phyloP scores from a whole-genome alignment of 1,140 invertebrate genomes.

The Aleiodes sp. region DNA sequence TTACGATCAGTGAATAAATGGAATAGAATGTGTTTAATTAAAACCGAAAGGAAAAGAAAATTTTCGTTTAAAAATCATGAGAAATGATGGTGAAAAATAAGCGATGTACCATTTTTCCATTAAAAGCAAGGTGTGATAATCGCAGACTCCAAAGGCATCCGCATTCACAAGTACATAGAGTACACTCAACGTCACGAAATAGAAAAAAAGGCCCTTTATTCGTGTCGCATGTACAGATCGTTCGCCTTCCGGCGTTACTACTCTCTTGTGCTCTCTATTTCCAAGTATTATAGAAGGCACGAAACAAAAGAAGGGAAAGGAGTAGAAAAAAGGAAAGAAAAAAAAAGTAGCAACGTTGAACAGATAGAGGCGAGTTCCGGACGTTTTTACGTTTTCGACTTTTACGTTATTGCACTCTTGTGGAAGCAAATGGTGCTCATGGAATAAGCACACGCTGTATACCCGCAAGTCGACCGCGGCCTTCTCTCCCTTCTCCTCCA shows the following conservation, averaged over 20 bases:
- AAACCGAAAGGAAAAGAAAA: too few relatives aligned
- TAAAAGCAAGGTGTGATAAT: background rate
- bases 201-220: conserved; percentile 3
- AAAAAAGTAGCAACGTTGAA: background rate
- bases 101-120: conserved; percentile 1
- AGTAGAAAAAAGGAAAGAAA: background rate
- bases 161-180: background rate
- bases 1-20: too few relatives aligned
- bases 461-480: conserved; percentile 3
- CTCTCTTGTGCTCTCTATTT: background rate
- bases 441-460: conserved; percentile 24
- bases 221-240: conserved; percentile 5
- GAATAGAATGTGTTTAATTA: too few relatives aligned
- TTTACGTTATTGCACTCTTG: conserved; percentile 39
- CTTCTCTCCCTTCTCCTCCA: background rate
- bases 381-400: conserved; percentile 28
- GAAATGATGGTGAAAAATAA: background rate
- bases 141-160: background rate
- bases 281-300: background rate
- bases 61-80: too few relatives aligned
- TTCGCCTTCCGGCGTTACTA: background rate
- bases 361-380: conserved; percentile 21
- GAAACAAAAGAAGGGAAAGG: background rate
- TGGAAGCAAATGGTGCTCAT: conserved; percentile 32
- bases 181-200: conserved; percentile 9